A percentile compares a stretch with the other conserved stretches of the same genome.
Conservation (phyloP, 1,140 invertebrate species). For the Atta colombica region DNA sequence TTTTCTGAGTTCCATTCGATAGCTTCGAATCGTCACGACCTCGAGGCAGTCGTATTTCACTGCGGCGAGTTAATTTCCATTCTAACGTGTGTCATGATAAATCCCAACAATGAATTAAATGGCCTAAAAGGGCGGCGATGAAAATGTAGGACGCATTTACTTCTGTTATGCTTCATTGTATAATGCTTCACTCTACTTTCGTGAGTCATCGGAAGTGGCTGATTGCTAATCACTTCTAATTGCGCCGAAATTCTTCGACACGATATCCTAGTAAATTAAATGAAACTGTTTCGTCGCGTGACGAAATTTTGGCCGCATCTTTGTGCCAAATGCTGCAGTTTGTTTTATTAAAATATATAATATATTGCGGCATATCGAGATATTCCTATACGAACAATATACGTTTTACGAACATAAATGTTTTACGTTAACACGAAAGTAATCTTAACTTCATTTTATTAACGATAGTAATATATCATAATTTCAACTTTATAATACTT, state of each 20-base stretch:
- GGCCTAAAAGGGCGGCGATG: conserved; percentile 30
- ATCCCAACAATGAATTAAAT: conserved; percentile 50
- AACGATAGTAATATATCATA: neutral
- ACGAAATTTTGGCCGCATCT: conserved; percentile 27
- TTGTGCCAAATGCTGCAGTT: conserved; percentile 39
- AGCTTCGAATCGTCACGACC: conserved; percentile 5
- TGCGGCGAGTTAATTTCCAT: conserved; percentile 48
- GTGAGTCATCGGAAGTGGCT: conserved; percentile 1
- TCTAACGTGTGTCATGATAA: conserved; percentile 49
- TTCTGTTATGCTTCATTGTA: neutral
- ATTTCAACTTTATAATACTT: conserved; percentile 2
- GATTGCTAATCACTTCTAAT: conserved; percentile 58
- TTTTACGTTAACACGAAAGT: neutral
- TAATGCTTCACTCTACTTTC: neutral
- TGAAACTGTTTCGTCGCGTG: conserved; percentile 38
- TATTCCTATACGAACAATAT: neutral
- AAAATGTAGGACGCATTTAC: conserved; percentile 50
- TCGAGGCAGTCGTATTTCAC: conserved; percentile 22
- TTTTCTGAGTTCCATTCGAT: conserved; percentile 29
- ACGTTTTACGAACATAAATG: too few species aligned
- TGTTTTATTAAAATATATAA: conserved; percentile 38
- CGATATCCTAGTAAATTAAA: conserved; percentile 28
- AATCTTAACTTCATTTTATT: neutral
- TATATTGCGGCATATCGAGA: neutral
- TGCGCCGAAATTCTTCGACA: conserved; percentile 33